Conservation (phyloP, 2,797 vertebrate genomes). For the Fringilla coelebs region DNA sequence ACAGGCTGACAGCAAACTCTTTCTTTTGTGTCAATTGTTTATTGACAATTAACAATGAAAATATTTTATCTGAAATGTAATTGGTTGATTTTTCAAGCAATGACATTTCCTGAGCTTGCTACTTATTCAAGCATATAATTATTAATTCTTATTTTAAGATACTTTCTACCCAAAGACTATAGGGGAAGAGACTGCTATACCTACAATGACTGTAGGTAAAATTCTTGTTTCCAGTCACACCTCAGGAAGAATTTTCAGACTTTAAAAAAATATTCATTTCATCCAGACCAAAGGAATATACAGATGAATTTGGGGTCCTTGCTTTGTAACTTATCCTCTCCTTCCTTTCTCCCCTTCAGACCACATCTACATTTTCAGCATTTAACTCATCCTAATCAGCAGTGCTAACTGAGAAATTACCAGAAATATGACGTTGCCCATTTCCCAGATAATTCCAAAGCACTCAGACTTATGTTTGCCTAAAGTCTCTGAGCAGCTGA, state of each 20-base stretch:
- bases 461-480: not conserved
- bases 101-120: not conserved
- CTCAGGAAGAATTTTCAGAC: not conserved
- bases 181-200: no score
- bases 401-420: not conserved
- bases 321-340: not conserved
- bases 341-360: not conserved
- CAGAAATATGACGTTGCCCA: not conserved
- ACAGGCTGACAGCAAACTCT: not conserved
- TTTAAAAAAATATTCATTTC: not conserved
- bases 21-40: not conserved
- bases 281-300: not conserved
- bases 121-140: not conserved
- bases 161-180: not conserved
- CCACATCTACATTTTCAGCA: not conserved
- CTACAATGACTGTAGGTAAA: not conserved
- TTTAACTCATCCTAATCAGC: not conserved
- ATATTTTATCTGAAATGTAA: not conserved
- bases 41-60: not conserved
- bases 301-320: not conserved
- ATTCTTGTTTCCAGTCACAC: not conserved
- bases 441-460: not conserved
- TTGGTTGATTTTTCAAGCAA: not conserved
- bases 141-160: not conserved
- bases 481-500: not conserved